Evolutionary conservation across 2,888 invertebrate species (phyloP).

Genomic region (Nymphalis c-album): DNA sequence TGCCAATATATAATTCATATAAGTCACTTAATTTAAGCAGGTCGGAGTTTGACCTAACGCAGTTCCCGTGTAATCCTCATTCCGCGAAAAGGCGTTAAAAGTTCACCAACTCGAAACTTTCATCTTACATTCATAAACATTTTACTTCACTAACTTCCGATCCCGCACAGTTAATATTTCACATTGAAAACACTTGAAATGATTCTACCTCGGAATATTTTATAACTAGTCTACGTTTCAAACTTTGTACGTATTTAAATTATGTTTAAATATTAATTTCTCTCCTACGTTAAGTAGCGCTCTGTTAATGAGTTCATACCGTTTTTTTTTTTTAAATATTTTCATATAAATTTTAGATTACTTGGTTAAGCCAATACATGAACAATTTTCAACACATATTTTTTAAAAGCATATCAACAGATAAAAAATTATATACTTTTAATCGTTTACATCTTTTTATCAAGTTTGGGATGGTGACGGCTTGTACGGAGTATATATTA

Average conservation of each 20-base stretch:
- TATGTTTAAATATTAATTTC: slow-evolving; percentile 5
- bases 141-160: slow-evolving; percentile 61
- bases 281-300: not conserved
- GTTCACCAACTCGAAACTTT: slow-evolving; percentile 62
- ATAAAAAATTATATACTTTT: no score
- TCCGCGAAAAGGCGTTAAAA: slow-evolving; percentile 63
- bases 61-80: slow-evolving; percentile 72
- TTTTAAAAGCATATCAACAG: no score
- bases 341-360: no score
- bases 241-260: slow-evolving; percentile 9
- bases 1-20: no score
- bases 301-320: slow-evolving; percentile 1
- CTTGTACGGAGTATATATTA: no score
- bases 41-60: slow-evolving; percentile 64
- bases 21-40: not conserved
- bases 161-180: slow-evolving; percentile 59
- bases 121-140: slow-evolving; percentile 75
- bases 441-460: no score
- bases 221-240: slow-evolving; percentile 9
- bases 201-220: slow-evolving; percentile 20
- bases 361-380: no score
- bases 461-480: no score
- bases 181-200: slow-evolving; percentile 49
- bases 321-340: not conserved
- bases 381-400: no score